Evolutionary conservation across 2,113 vertebrate species (phyloP), one percentile per base, ranked within the genome.

Genomic region (Phrynocephalus versicolor): DNA sequence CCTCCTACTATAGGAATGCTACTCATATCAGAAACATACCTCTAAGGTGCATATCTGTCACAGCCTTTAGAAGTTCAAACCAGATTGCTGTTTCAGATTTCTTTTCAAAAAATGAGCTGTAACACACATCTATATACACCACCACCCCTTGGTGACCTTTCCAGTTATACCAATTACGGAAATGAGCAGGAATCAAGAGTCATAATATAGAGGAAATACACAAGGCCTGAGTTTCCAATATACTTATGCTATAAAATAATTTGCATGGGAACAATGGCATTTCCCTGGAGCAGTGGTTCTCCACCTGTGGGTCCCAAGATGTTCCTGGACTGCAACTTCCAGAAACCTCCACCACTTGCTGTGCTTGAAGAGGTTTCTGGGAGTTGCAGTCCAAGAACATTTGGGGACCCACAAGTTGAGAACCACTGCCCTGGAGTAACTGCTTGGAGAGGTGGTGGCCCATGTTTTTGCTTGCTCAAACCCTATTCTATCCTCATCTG

Each of bases 401-500:
- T n/a, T n/a, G n/a, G n/a, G n/a, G n/a, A n/a, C n/a, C n/a, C n/a
- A n/a, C n/a, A n/a, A n/a, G n/a, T n/a, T n/a, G n/a, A n/a, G n/a
- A n/a, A n/a, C n/a, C 35, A 64, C 35, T 27, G 73, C 15, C 71
- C 4, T 85, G 64, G 39, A 57, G 15, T 30, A 58, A 60, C 39
- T 37, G 19, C 21, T 73, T 74, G 62, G 37, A 60, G 51, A 35
- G 67, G 39, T 64, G 14, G 58, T 74, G 14, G 39, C n/a, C n/a
- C 41, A 55, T 55, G 39, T 73, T 73, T 85, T 73, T 30, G 12
- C 57, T 78, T 74, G n/a, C 39, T 73, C 41, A 62, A 25, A 21
- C 57, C 60, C 41, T 57, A 86, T 74, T 81, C 60, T 73, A 81
- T 85, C 57, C 64, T 80, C 57, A 25, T 80, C 55, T 74, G 74